A percentile compares a stretch with the other conserved stretches of the same genome.
Conservation (phyloP, 2,113 vertebrate genomes). For the Hippocampus comes region DNA sequence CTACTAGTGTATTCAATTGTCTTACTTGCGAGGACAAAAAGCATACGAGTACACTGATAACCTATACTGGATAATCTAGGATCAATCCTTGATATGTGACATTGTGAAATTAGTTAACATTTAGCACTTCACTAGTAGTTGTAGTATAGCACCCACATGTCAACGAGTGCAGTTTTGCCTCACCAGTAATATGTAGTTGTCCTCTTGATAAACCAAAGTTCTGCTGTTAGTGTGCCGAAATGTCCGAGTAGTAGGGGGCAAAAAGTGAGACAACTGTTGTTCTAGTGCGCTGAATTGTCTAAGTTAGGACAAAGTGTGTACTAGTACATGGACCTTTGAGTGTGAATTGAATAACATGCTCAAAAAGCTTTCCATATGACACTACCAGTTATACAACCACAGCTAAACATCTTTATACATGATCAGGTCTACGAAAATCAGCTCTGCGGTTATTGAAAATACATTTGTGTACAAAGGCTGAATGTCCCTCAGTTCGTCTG, state of each 20-base stretch:
- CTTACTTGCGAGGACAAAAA: too few relatives aligned
- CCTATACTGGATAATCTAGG: not conserved
- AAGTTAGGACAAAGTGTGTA: not conserved
- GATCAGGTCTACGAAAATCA: slow-evolving; percentile 18
- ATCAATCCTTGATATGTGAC: not conserved
- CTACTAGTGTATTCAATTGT: not conserved
- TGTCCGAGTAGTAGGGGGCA: not conserved
- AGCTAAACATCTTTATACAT: slow-evolving; percentile 20
- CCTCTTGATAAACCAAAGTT: not conserved
- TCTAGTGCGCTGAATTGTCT: not conserved
- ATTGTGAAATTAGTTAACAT: not conserved
- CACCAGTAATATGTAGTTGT: not conserved
- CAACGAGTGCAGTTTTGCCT: not conserved
- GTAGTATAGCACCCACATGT: not conserved
- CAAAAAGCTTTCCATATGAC: slow-evolving; percentile 6
- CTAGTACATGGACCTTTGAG: not conserved
- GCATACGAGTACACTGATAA: too few relatives aligned
- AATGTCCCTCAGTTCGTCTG: slow-evolving; percentile 31
- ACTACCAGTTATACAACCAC: slow-evolving; percentile 42
- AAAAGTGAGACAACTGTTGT: not conserved
- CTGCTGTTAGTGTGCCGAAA: not conserved
- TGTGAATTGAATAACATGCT: not conserved
- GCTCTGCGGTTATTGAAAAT: slow-evolving; percentile 39
- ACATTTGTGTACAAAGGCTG: slow-evolving; percentile 35
- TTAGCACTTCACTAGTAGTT: not conserved